phyloP scores from a whole-genome alignment of 2,113 vertebrate species.

The Azemiops feae region DNA sequence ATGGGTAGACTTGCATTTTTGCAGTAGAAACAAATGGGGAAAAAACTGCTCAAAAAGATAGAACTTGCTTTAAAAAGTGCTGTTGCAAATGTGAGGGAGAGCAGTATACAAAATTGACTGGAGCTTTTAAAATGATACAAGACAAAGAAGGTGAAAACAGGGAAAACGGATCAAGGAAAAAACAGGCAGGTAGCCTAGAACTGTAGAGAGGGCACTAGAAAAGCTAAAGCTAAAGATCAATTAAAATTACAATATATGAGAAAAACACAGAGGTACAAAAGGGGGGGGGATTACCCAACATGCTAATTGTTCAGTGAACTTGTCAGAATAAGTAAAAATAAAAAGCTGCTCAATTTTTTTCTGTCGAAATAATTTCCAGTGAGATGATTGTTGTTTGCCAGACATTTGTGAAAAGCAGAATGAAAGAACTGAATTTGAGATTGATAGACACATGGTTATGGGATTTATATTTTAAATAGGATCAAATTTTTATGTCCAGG shows the following conservation, averaged over 20 bases:
- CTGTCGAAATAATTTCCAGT: background rate
- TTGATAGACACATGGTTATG: background rate
- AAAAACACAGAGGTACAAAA: background rate
- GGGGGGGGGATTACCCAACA: background rate
- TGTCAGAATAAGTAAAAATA: background rate
- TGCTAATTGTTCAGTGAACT: background rate
- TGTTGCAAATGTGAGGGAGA: background rate
- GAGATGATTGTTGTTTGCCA: background rate
- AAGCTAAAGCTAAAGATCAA: background rate
- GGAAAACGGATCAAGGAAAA: background rate
- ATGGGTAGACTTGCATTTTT: background rate
- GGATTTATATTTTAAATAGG: background rate
- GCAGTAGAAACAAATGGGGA: background rate
- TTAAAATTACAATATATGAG: background rate
- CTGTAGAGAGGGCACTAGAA: background rate
- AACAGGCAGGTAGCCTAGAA: background rate
- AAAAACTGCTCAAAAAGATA: background rate
- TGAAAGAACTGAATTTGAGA: background rate
- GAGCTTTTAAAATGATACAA: background rate
- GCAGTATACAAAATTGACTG: background rate
- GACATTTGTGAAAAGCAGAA: background rate
- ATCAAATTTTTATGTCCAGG: background rate
- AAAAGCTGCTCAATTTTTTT: background rate
- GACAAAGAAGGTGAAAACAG: background rate
- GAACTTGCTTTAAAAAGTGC: background rate